phyloP scores from a whole-genome alignment of 2,888 invertebrate genomes.

The Thyatira batis region DNA sequence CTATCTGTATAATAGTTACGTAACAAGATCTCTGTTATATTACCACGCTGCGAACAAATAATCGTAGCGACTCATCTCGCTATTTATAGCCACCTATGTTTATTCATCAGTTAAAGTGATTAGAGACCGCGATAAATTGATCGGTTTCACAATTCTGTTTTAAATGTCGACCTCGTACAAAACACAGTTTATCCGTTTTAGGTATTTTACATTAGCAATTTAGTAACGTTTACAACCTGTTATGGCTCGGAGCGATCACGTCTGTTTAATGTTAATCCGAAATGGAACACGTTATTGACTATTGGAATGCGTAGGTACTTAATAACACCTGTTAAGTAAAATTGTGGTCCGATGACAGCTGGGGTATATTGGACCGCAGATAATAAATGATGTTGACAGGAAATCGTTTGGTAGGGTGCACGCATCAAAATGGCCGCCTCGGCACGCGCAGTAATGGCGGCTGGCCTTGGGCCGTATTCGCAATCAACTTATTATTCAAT shows the following conservation, averaged over 20 bases:
- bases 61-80: constrained; percentile 19
- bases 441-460: constrained; percentile 66
- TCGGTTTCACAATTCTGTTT: background rate
- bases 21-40: constrained; percentile 13
- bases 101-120: constrained; percentile 15
- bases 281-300: background rate
- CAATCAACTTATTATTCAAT: constrained; percentile 82
- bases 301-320: background rate
- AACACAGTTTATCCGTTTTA: background rate
- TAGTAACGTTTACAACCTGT: background rate
- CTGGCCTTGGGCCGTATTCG: constrained; percentile 75
- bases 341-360: constrained; percentile 11
- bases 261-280: background rate
- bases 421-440: constrained; percentile 69
- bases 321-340: background rate
- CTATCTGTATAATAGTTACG: no score
- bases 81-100: constrained; percentile 17
- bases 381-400: constrained; percentile 34
- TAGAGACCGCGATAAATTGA: background rate
- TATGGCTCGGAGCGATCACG: background rate
- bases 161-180: background rate
- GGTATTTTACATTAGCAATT: background rate
- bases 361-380: constrained; percentile 44
- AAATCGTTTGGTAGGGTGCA: constrained; percentile 50
- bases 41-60: constrained; percentile 18